Base-by-base conservation (phyloP, 1,140 invertebrate species). In the Odontomachus brunneus region DNA sequence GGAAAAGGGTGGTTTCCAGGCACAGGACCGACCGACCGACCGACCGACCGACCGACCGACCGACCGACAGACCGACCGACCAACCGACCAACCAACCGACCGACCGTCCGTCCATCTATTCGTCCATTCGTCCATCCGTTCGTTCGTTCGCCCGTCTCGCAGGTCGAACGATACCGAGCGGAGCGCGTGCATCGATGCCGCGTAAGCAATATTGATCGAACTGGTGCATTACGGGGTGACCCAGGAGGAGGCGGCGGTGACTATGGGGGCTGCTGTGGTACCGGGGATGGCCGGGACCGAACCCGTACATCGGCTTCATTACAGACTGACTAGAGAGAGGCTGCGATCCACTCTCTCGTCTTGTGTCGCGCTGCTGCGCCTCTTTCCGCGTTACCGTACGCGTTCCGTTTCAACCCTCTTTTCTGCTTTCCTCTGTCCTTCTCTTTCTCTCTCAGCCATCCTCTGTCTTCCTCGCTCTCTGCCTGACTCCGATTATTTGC, bases 171-270 rank as follows among this genome's bases (percentile, higher is more conserved):
- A 76, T 85, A 83, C 65, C 83, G 85, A 84, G 71, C 65, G 74
- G 49, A 63, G 75, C 85, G 86, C 82, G 85, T 88, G 88, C 87
- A 87, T 90, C 86, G 86, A 86, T 87, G 83, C 85, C 65, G 78
- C 80, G 88, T 86, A 88, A 87, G 85, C 84, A 89, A 84, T 92
- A 92, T 92, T 91, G 91, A 92, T 92, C 90, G 88, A 88, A 66
- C 84, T 73, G 84, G 86, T 89, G 84, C 82, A 89, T 91, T 91
- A 88, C 86, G 84, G 84, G 76, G 72, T 85, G 86, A 81, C 71
- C 86, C 86, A 80, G 72, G 82, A 84, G 84, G 75, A 82, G 83
- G 86, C 59, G 85, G 83, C 71, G 81, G 83, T 82, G 88, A 81
- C 57, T 74, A 84, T 62, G 83, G 84, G 86, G 85, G 84, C 81